Base-by-base conservation (phyloP, 2,888 invertebrate species). In the Arenicola marina region DNA sequence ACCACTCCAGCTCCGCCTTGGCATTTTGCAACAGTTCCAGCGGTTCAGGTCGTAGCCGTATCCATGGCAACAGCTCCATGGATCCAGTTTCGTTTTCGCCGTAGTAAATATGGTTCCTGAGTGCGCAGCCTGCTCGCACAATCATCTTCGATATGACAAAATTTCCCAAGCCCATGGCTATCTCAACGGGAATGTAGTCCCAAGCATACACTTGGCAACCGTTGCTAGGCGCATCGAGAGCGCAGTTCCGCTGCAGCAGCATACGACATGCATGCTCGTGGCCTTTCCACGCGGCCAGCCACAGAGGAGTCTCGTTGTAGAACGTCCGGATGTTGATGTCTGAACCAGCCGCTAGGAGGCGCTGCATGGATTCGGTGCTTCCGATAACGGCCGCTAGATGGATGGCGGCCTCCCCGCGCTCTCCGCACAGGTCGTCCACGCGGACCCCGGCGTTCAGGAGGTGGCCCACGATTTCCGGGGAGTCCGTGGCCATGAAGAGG, bases 261-360 rank as follows among this genome's bases (percentile, higher is more conserved):
- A 60, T 32, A 4, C 48, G 29, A 1, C 44, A 45, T 4, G 61
- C 46, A 46, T 66, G 59, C 33, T 32, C 55, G 43, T 66, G 66
- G 18, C 61, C 61, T 32, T 66, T 66, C 63, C 63, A 63, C 7
- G 51, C 63, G 21, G 66, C 68, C 33, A 68, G 55, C 68, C 66
- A 67, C 26, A 68, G 56, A 3, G 56, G n/a, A 2, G 58, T 68
- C 44, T 67, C 66, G 28, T 67, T 56, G 43, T 61, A 54, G n/a
- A 55, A 31, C n/a, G 66, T 67, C 33, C 34, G 7, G 24, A 34
- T 44, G 59, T 68, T 64, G 29, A 68, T 45, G 31, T 67, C 56
- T 2, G 66, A 45, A 1, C 66, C 66, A 29, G 32, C 31, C 1
- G 61, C 53, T 4, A 63, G 51, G 29, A 65, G 58, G 7, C 53